Conservation (phyloP, 1,140 invertebrate species). For the Hypothenemus hampei region DNA sequence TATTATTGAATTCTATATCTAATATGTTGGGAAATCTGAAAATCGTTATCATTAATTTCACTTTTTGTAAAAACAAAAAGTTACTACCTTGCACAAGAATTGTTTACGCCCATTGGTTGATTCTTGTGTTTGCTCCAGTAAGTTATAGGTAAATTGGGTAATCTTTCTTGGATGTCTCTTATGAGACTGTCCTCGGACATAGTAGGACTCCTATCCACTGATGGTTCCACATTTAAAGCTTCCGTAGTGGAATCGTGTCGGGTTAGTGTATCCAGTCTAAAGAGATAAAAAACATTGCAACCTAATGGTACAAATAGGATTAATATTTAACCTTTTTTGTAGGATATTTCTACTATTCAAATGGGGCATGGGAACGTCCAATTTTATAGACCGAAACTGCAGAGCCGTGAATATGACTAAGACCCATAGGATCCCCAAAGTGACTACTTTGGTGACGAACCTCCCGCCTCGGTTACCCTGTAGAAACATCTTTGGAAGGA, state of each 20-base stretch:
- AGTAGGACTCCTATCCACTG: slow-evolving; percentile 61
- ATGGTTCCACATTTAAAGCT: slow-evolving; percentile 49
- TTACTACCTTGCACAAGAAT: slow-evolving; percentile 59
- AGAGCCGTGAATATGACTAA: slow-evolving; percentile 48
- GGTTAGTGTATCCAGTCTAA: slow-evolving; percentile 40
- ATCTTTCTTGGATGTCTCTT: slow-evolving; percentile 65
- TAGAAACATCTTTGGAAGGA: slow-evolving; percentile 9
- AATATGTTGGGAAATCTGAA: slow-evolving; percentile 74
- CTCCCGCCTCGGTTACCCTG: slow-evolving; percentile 38
- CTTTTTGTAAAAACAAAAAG: no score
- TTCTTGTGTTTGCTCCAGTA: slow-evolving; percentile 79
- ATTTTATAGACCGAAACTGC: slow-evolving; percentile 44
- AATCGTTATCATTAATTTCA: background rate
- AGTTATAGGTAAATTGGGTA: slow-evolving; percentile 76
- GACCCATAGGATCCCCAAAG: slow-evolving; percentile 49
- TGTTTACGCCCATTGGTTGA: slow-evolving; percentile 66
- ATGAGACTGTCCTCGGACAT: slow-evolving; percentile 72
- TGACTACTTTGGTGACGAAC: slow-evolving; percentile 49
- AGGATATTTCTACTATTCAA: slow-evolving; percentile 43
- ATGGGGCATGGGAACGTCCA: slow-evolving; percentile 45
- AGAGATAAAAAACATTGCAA: background rate
- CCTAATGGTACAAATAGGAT: background rate
- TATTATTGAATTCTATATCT: slow-evolving; percentile 86
- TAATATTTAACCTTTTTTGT: slow-evolving; percentile 33
- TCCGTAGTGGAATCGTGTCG: slow-evolving; percentile 43